Conservation (phyloP, 1,140 invertebrate genomes). For the Ladona fulva region DNA sequence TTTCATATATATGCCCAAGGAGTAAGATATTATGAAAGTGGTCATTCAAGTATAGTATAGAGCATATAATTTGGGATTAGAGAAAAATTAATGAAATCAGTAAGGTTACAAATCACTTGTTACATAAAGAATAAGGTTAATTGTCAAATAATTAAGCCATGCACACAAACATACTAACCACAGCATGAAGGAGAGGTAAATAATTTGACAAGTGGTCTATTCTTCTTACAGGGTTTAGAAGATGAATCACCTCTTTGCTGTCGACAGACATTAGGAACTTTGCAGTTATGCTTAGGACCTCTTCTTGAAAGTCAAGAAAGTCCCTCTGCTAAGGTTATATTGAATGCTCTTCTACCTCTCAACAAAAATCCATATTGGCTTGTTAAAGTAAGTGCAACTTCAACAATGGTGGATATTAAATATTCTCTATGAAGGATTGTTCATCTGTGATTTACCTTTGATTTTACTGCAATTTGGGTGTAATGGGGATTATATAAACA, state of each 20-base stretch:
- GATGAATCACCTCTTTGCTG: constrained; percentile 59
- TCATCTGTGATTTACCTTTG: too few species aligned
- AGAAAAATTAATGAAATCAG: too few species aligned
- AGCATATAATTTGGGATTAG: background rate
- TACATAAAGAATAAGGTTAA: too few species aligned
- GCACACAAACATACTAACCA: too few species aligned
- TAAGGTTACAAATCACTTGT: too few species aligned
- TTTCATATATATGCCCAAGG: constrained; percentile 13
- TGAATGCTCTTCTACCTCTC: constrained; percentile 53
- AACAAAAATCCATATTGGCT: constrained; percentile 76
- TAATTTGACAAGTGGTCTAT: too few species aligned
- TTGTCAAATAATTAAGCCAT: too few species aligned
- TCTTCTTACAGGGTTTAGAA: constrained; percentile 50
- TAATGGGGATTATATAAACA: too few species aligned
- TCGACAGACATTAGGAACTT: constrained; percentile 49
- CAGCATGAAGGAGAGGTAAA: too few species aligned
- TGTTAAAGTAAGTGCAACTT: constrained; percentile 53
- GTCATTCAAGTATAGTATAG: background rate
- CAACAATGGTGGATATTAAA: too few species aligned
- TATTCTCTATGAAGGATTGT: too few species aligned
- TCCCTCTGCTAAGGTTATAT: constrained; percentile 39
- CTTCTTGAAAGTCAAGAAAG: constrained; percentile 51
- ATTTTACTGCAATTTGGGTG: too few species aligned
- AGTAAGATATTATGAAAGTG: background rate
- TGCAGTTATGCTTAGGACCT: constrained; percentile 47